A percentile compares a stretch with the other conserved stretches of the same genome.
Conservation (phyloP, 2,113 vertebrate species). For the Elachura formosa region DNA sequence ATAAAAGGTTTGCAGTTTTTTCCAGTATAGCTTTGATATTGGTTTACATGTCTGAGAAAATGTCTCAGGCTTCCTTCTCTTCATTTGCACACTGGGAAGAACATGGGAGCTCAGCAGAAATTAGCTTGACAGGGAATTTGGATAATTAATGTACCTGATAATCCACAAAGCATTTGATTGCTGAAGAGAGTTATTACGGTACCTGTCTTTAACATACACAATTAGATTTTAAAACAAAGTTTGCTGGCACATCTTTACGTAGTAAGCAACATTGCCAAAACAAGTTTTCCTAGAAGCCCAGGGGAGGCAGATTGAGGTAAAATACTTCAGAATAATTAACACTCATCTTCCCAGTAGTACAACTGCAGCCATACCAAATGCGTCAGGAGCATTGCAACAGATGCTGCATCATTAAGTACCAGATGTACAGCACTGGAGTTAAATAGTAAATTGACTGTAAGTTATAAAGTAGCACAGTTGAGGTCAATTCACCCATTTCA, state of each 20-base stretch:
- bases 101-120: neutral
- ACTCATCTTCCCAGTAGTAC: neutral
- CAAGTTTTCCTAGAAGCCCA: neutral
- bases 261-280: neutral
- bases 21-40: neutral
- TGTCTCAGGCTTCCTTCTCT: neutral
- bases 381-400: neutral
- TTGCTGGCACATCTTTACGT: neutral
- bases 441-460: neutral
- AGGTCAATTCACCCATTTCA: neutral
- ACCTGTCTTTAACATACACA: neutral
- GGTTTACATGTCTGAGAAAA: neutral
- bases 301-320: neutral
- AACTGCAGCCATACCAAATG: neutral
- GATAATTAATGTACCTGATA: neutral
- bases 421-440: neutral
- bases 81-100: neutral
- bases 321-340: neutral
- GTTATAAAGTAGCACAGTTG: neutral
- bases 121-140: neutral
- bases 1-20: neutral
- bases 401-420: conserved; percentile 19
- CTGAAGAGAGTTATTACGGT: neutral
- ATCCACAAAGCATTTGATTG: neutral
- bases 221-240: conserved; percentile 15